Conservation (phyloP, 2,888 invertebrate species). For the Pristionchus fissidentatus region DNA sequence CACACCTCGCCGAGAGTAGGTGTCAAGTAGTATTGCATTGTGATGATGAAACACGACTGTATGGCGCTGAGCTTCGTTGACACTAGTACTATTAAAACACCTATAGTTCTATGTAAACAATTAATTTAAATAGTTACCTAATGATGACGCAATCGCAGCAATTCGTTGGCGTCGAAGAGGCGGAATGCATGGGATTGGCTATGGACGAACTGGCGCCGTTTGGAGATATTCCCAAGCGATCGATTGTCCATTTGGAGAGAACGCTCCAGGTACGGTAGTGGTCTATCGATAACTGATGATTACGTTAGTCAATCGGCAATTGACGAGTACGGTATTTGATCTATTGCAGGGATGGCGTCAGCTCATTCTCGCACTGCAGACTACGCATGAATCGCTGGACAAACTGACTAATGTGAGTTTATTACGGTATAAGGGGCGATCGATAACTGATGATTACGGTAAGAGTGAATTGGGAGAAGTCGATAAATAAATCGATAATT, state of each 20-base stretch:
- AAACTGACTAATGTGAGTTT: slow-evolving; percentile 42
- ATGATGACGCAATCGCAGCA: slow-evolving; percentile 32
- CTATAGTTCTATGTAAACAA: too few relatives aligned
- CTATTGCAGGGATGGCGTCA: slow-evolving; percentile 33
- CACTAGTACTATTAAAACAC: background rate
- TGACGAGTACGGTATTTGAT: background rate
- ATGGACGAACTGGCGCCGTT: slow-evolving; percentile 45
- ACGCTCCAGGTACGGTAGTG: slow-evolving; percentile 24
- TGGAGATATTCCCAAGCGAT: slow-evolving; percentile 37
- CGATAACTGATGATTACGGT: too few relatives aligned
- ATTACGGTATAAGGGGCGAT: background rate
- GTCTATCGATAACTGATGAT: too few relatives aligned
- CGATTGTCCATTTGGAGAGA: slow-evolving; percentile 35
- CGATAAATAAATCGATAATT: background rate
- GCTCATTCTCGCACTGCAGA: slow-evolving; percentile 28
- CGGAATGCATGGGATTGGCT: slow-evolving; percentile 42
- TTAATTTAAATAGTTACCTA: background rate
- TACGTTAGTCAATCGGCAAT: too few relatives aligned
- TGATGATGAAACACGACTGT: too few relatives aligned
- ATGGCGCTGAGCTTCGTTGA: background rate
- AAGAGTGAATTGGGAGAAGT: background rate
- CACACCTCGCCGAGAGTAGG: too few relatives aligned
- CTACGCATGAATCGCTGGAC: background rate
- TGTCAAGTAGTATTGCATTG: too few relatives aligned
- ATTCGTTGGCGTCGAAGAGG: slow-evolving; percentile 12